Evolutionary conservation across 2,113 vertebrate genomes (phyloP), one percentile per base, ranked within the genome.

Genomic region (Nannobrachium achirus): DNA sequence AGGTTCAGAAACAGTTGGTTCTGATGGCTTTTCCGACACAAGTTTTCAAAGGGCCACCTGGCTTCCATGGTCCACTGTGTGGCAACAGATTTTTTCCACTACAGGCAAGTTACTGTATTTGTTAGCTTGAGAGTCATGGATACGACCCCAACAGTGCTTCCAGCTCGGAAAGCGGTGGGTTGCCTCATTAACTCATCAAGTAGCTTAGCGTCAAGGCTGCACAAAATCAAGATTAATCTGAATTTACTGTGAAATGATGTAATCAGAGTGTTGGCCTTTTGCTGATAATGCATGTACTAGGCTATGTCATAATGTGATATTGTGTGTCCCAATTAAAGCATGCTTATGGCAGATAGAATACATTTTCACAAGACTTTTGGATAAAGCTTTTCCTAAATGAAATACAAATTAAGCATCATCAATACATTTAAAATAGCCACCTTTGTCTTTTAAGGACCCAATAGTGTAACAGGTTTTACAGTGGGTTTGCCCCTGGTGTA

Each of bases 1-100:
- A 65, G 68, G 64, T 62, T 66, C 44, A 56, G 63, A 78, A 83
- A 82, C 78, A 82, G 74, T 80, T 65, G 69, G 70, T 75, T 83
- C 59, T 69, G 66, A 70, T 58, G 68, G 64, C 75, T 79, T 82
- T 80, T 77, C 70, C 60, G 44, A 70, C 72, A 79, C 65, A 40
- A 71, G 70, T 71, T 79, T n/a, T 75, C 50, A 69, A 53, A 75
- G 64, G 25, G 62, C 74, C 14, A 20, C 56, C 41, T 10, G 6
- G 65, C 48, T 55, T 70, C 72, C 45, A n/a, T 56, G 75, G 69
- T 75, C 63, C 76, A 72, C 55, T 86, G 82, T 70, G 40, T 68
- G 65, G 74, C 65, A 77, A 72, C 73, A 60, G 73, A 71, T 75
- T 79, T 70, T 33, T 77, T 75, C 49, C 16, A 6, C 69, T 49